Base-by-base conservation (phyloP, 2,888 invertebrate genomes). In the Melanostoma mellinum region DNA sequence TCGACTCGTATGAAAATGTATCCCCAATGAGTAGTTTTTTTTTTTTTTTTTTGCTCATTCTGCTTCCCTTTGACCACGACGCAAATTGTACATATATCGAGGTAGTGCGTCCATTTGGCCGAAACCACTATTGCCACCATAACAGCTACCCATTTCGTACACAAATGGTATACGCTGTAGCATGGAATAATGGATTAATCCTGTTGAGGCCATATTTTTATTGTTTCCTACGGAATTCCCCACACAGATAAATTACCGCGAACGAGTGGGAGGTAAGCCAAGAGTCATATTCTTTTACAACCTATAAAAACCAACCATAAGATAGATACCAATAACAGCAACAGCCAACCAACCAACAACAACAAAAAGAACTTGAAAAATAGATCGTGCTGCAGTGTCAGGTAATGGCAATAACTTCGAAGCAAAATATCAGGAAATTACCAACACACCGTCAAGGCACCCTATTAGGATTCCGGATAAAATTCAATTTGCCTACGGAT, bases 201-300 rank as follows among this genome's bases (percentile, higher is more conserved):
- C 90, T 89, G 89, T 89, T 88, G 89, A 89, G 89, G 89, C 88
- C 89, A 90, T 89, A 90, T 90, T 90, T 90, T 89, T 89, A 89
- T 89, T 89, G 89, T 89, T 89, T 78, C 65, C 77, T 61, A 77
- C 72, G 71, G 72, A 68, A 82, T 73, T 77, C 72, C 72, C 77
- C 77, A 72, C 77, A 73, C 81, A 77, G 55, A 82, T 82, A 82
- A 82, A 82, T 82, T 72, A 77, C 81, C 77, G 65, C 77, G 72
- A 77, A 72, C 53, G 77, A 72, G 71, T 67, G 71, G 60, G 67
- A 58, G 61, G 61, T 52, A 69, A 65, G 50, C 46, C 68, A 58
- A 60, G n/a, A 60, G 81, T 72, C 72, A 60, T 77, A 68, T 82
- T 68, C 80, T 52, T 67, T 73, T 72, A 68, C 77, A 73, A 73